phyloP scores from a whole-genome alignment of 2,113 vertebrate genomes.

The Heptranchias perlo region DNA sequence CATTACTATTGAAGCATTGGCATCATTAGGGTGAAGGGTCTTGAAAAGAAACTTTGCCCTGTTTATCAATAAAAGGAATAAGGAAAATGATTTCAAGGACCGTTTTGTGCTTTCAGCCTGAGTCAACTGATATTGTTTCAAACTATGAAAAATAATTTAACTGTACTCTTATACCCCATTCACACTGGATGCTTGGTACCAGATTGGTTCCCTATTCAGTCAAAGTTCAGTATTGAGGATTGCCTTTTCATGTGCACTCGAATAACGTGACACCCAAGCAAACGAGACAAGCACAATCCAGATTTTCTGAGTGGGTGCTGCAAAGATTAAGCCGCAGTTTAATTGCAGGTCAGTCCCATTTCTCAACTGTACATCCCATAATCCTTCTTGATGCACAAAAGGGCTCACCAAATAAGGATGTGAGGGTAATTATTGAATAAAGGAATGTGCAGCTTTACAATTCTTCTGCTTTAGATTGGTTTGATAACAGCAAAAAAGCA shows the following conservation, averaged over 20 bases:
- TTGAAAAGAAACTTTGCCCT: not conserved
- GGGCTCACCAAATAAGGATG: not conserved
- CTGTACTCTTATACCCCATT: not conserved
- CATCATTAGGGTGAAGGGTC: not conserved
- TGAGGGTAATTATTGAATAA: not conserved
- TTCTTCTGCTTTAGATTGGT: not conserved
- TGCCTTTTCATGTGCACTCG: not conserved
- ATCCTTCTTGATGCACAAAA: not conserved
- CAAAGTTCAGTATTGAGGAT: not conserved
- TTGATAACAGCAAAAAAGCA: not conserved
- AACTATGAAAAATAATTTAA: not conserved
- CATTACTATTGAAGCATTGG: not conserved
- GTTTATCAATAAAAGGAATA: not conserved
- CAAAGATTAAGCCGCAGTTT: not conserved
- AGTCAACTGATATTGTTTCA: not conserved
- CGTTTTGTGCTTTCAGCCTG: not conserved
- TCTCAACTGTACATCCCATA: not conserved
- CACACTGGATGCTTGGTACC: not conserved
- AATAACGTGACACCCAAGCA: not conserved
- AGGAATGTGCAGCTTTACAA: not conserved
- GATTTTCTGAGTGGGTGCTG: not conserved
- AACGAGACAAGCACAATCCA: not conserved
- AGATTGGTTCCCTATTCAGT: not conserved
- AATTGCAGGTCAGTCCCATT: not conserved
- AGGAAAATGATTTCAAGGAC: not conserved